Evolutionary conservation across 1,140 invertebrate species (phyloP), one percentile per base, ranked within the genome.

Genomic region (Bombus balteatus): DNA sequence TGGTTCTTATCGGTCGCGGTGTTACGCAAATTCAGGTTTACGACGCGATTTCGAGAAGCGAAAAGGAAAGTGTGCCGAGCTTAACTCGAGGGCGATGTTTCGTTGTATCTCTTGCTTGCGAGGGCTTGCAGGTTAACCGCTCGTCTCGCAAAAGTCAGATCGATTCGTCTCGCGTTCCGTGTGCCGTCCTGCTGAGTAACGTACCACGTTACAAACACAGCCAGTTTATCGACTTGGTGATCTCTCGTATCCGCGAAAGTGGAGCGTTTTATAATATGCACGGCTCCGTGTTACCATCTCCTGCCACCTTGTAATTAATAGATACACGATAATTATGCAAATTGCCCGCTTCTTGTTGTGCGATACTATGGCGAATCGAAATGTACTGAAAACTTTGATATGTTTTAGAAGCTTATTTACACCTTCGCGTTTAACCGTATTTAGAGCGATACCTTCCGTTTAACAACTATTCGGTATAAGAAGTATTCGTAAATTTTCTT

Each of bases 11-110:
- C 90, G 79, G 43, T 68, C 71, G 79, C 22, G 83, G 76, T 41
- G 57, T 91, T 91, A 91, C 83, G 90, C 89, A 91, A 91, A 90
- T 87, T 59, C 72, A 76, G 75, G 65, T 80, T 87, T 76, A 81
- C 84, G 71, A 68, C 74, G 90, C 88, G 82, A 92, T 90, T 88
- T 90, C 81, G 81, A 84, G 76, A 85, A 74, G 34, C 83, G 89
- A 90, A 90, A 90, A 81, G 5, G 86, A 90, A 90, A 90, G 88
- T 70, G 53, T 6, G 53, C 10, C 37, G 25, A 41, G 32, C 1
- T 25, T 15, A 6, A n/a, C 12, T 22, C 15, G 47, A 65, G 62
- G 65, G 32, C 41, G 22, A 28, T 2, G 43, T 76, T 74, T 57
- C 32, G 6, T 34, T 5, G 18, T n/a, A 41, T 34, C 5, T 62